phyloP scores from a whole-genome alignment of 2,888 invertebrate genomes.

The Abrostola tripartita region DNA sequence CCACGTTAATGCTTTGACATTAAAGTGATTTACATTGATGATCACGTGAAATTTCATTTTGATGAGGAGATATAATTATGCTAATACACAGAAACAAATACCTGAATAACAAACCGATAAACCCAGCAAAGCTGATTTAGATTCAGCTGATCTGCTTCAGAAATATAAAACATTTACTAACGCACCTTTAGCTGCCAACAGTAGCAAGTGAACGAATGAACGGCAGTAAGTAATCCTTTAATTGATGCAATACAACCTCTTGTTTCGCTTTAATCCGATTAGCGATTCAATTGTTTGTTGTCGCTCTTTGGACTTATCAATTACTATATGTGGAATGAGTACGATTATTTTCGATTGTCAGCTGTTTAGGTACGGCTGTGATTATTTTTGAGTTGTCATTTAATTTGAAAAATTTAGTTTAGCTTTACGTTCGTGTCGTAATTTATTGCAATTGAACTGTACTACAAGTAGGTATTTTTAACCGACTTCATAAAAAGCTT shows the following conservation, averaged over 20 bases:
- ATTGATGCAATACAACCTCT: conserved; percentile 65
- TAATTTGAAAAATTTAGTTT: too few relatives aligned
- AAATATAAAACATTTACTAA: conserved; percentile 31
- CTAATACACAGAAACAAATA: neutral
- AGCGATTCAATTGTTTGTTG: conserved; percentile 52
- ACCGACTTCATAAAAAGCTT: too few relatives aligned
- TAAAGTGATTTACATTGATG: too few relatives aligned
- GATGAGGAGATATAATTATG: too few relatives aligned
- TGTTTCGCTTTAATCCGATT: conserved; percentile 51
- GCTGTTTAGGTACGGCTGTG: too few relatives aligned
- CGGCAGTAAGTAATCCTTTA: conserved; percentile 65
- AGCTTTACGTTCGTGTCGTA: too few relatives aligned
- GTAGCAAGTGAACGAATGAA: conserved; percentile 49
- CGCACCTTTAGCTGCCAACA: conserved; percentile 23
- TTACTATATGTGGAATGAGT: conserved; percentile 18
- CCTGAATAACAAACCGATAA: neutral
- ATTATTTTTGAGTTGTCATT: too few relatives aligned
- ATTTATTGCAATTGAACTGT: too few relatives aligned
- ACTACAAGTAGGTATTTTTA: too few relatives aligned
- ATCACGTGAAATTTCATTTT: too few relatives aligned
- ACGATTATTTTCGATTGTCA: conserved; percentile 9
- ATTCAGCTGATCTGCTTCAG: neutral
- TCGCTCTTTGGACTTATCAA: conserved; percentile 26
- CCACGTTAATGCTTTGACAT: too few relatives aligned
- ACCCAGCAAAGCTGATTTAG: neutral